Conservation (phyloP, 35 echinoderm and acorn worm genomes). For the Nesometra sesokonis region DNA sequence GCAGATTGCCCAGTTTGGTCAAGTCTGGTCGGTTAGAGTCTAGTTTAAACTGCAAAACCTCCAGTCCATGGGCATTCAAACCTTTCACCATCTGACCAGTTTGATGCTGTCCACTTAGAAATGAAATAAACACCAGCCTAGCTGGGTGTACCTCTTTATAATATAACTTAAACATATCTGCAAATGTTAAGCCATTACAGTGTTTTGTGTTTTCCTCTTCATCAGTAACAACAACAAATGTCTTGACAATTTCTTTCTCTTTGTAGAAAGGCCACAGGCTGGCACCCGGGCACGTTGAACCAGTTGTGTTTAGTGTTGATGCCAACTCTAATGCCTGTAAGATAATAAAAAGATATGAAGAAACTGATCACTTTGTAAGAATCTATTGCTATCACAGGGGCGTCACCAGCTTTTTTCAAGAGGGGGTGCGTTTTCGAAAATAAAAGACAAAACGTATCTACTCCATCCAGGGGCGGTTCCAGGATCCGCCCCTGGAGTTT, state of each 20-base stretch:
- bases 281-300: constrained; percentile 56
- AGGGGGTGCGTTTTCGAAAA: no score
- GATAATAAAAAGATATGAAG: no score
- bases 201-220: constrained; percentile 62
- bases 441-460: no score
- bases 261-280: constrained; percentile 73
- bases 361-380: not conserved
- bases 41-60: constrained; percentile 57
- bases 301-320: constrained; percentile 32
- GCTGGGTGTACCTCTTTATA: constrained; percentile 47
- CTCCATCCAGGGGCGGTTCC: not conserved
- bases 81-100: constrained; percentile 47
- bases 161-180: constrained; percentile 69
- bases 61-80: constrained; percentile 31
- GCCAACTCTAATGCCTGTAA: constrained; percentile 63
- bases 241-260: constrained; percentile 70
- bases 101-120: constrained; percentile 46
- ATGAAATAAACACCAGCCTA: constrained; percentile 86
- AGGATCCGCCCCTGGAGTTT: no score
- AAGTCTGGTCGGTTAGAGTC: constrained; percentile 48
- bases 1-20: constrained; percentile 68
- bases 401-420: no score
- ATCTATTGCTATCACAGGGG: not conserved
- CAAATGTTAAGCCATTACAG: constrained; percentile 38
- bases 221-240: constrained; percentile 90